Evolutionary conservation across 2,113 vertebrate genomes (phyloP), one percentile per base, ranked within the genome.

Genomic region (Catharus minimus): DNA sequence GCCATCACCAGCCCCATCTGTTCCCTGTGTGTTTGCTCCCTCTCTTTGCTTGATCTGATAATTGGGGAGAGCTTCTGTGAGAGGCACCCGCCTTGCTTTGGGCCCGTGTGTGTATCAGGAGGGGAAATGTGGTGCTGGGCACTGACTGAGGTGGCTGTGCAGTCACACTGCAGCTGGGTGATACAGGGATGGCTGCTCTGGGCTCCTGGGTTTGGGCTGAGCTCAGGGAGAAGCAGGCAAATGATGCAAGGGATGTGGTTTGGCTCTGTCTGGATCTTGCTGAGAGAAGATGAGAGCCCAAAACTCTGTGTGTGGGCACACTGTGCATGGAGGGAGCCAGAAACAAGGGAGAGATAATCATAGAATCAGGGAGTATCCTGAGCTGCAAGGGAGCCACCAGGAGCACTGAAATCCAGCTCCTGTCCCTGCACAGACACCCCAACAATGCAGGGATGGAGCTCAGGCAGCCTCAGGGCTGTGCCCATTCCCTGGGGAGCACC

Each of bases 1-100:
- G 92, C 86, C 94, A 88, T 90, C 74, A n/a, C 73, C 5, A 20
- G 82, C 79, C 90, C 85, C 90, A 90, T 93, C 85, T 94, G 92
- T 86, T 95, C 64, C 58, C 74, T 69, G 58, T 15, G 23, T 52
- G 1, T 82, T 94, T 75, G 84, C 78, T 95, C 62, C 74, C 69
- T 77, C 88, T 67, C 75, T 77, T 90, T 66, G 52, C 93, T 80
- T 84, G 93, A 95, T 94, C 89, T 30, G 52, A 92, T 94, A 91
- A 94, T 83, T 85, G 92, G 89, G 91, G 5, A 64, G 74, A 78
- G 83, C 78, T 79, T 41, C 66, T 30, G 43, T 0, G 2, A 28
- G 62, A 2, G 8, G 47, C 20, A 3, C 64, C 56, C 4, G 3
- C 81, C 55, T 55, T 65, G 43, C 6, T 72, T 56, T 65, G 73